Conservation (phyloP, 2,888 invertebrate species). For the Aphodius sticticus region DNA sequence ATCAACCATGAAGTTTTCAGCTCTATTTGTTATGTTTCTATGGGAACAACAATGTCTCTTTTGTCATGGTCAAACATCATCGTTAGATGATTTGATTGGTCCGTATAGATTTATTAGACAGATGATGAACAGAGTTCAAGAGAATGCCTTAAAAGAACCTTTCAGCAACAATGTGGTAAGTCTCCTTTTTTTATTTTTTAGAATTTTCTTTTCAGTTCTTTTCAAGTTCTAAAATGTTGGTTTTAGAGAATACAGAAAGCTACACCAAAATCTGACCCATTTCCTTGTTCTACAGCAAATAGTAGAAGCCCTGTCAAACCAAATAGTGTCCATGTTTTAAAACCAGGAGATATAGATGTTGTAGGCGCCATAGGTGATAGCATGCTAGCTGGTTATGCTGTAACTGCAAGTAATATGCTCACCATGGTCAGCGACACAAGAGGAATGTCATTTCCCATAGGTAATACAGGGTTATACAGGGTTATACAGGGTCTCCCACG, state of each 20-base stretch:
- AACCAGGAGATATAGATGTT: constrained; percentile 70
- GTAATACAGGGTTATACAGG: too few relatives aligned
- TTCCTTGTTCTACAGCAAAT: constrained; percentile 56
- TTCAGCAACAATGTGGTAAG: neutral
- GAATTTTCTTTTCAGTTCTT: neutral
- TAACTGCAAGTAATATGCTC: constrained; percentile 59
- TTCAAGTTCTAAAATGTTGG: neutral
- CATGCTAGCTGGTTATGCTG: constrained; percentile 66
- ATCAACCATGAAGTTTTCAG: neutral
- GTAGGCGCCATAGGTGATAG: constrained; percentile 70
- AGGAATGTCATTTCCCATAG: constrained; percentile 47
- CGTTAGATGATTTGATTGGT: neutral
- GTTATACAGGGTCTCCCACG: too few relatives aligned
- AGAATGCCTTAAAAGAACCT: neutral
- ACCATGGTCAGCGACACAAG: constrained; percentile 53
- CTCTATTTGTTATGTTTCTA: neutral
- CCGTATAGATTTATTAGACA: neutral
- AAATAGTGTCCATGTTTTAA: constrained; percentile 64
- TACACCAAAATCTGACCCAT: constrained; percentile 45
- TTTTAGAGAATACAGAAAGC: constrained; percentile 10
- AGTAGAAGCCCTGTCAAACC: constrained; percentile 57
- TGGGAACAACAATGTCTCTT: neutral
- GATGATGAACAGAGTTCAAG: neutral
- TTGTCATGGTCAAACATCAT: neutral
- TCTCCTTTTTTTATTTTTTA: neutral